Conservation (phyloP, 2,888 invertebrate genomes). For the Apeira syringaria region DNA sequence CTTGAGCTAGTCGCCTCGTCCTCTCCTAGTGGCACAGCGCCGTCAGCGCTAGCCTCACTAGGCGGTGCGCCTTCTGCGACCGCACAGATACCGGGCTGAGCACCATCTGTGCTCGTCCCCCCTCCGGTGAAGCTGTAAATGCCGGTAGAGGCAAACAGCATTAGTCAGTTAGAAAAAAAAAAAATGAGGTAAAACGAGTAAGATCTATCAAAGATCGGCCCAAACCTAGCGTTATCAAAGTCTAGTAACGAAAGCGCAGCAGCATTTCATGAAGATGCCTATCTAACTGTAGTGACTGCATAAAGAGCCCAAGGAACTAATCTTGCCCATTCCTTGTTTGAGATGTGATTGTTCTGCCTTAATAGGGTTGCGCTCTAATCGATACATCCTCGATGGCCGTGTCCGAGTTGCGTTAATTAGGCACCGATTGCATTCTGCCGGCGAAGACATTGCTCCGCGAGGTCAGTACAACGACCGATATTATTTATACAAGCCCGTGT, state of each 20-base stretch:
- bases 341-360: slow-evolving; percentile 80
- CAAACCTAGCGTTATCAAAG: slow-evolving; percentile 19
- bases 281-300: slow-evolving; percentile 31
- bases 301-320: slow-evolving; percentile 46
- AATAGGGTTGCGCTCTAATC: slow-evolving; percentile 72
- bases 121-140: too few relatives aligned
- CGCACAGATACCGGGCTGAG: too few relatives aligned
- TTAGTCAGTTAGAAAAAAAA: too few relatives aligned
- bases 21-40: too few relatives aligned
- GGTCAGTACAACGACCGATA: slow-evolving; percentile 51
- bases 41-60: too few relatives aligned
- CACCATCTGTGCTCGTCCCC: too few relatives aligned
- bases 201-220: slow-evolving; percentile 4
- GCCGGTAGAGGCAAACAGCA: too few relatives aligned
- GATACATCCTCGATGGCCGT: slow-evolving; percentile 70
- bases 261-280: slow-evolving; percentile 30
- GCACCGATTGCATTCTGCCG: slow-evolving; percentile 65
- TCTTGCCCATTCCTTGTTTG: slow-evolving; percentile 68
- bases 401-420: slow-evolving; percentile 74
- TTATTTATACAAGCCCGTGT: slow-evolving; percentile 34
- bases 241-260: slow-evolving; percentile 19
- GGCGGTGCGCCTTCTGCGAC: too few relatives aligned
- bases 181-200: slow-evolving; percentile 16
- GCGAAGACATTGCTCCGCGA: slow-evolving; percentile 52
- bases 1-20: too few relatives aligned